A percentile compares a stretch with the other conserved stretches of the same genome.
Evolutionary conservation across 2,113 vertebrate genomes (phyloP).

Genomic region (Philantomba maxwellii): DNA sequence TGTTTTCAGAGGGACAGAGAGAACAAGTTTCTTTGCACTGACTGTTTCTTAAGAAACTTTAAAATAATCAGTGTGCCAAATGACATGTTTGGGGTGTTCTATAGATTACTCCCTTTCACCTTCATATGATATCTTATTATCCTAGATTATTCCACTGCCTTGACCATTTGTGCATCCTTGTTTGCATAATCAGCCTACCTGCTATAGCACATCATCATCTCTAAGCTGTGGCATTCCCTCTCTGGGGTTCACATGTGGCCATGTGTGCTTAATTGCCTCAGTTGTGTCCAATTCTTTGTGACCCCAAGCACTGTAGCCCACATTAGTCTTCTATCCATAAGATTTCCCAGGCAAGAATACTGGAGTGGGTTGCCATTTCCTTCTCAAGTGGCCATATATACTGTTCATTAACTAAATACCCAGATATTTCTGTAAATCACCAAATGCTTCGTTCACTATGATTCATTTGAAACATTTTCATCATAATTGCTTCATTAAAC

Average conservation of each 20-base stretch:
- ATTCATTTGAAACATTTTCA: neutral
- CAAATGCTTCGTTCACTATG: neutral
- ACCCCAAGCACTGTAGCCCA: neutral
- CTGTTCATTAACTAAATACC: neutral
- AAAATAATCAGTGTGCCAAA: neutral
- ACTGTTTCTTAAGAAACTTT: neutral
- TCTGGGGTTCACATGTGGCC: neutral
- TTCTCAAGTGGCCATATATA: neutral
- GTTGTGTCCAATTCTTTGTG: rapidly evolving
- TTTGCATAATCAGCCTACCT: neutral
- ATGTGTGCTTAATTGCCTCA: neutral
- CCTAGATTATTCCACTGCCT: neutral
- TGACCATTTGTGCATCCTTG: neutral
- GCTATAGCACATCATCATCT: neutral
- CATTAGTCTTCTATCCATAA: neutral
- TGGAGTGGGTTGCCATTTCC: neutral
- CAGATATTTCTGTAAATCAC: neutral
- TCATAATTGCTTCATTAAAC: neutral
- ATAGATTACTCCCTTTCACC: neutral
- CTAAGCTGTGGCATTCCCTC: neutral
- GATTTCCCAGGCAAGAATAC: neutral
- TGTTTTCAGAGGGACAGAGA: neutral
- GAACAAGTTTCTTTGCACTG: neutral
- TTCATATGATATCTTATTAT: neutral
- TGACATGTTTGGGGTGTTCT: neutral